Percentiles rank a stretch among this genome's conserved stretches.
Evolutionary conservation across 2,113 vertebrate genomes (phyloP).

Genomic region (Clinocottus analis): DNA sequence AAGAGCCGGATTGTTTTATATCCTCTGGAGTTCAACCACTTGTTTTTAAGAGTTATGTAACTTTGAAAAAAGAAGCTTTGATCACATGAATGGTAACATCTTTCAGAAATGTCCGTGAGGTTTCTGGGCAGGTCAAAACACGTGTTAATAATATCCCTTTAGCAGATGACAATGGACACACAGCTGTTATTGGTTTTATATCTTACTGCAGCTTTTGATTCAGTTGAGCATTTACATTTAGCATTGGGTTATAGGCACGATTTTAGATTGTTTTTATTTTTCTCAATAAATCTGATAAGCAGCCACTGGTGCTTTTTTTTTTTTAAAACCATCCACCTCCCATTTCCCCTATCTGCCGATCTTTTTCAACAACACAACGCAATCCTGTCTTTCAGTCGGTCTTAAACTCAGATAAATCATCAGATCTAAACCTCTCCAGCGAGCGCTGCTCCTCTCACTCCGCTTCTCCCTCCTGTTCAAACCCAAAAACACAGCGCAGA

Average conservation of each 20-base stretch:
- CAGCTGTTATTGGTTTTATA: background rate
- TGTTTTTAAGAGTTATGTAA: background rate
- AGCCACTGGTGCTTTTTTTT: background rate
- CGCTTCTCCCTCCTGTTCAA: background rate
- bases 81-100: background rate
- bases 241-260: background rate
- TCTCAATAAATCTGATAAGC: background rate
- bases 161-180: background rate
- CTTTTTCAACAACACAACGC: background rate
- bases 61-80: background rate
- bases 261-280: background rate
- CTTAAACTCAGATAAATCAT: background rate
- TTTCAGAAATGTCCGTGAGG: background rate
- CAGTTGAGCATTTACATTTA: background rate
- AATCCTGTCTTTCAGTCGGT: background rate
- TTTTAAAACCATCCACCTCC: background rate
- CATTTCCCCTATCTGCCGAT: background rate
- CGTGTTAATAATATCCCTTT: background rate
- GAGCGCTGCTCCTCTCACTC: too few relatives aligned
- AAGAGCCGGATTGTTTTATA: background rate
- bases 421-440: too few relatives aligned
- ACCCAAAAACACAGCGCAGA: background rate
- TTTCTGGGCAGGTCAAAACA: background rate
- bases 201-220: background rate
- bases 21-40: background rate